Base-by-base conservation (phyloP, 2,797 vertebrate genomes). In the Spondyliosoma cantharus region DNA sequence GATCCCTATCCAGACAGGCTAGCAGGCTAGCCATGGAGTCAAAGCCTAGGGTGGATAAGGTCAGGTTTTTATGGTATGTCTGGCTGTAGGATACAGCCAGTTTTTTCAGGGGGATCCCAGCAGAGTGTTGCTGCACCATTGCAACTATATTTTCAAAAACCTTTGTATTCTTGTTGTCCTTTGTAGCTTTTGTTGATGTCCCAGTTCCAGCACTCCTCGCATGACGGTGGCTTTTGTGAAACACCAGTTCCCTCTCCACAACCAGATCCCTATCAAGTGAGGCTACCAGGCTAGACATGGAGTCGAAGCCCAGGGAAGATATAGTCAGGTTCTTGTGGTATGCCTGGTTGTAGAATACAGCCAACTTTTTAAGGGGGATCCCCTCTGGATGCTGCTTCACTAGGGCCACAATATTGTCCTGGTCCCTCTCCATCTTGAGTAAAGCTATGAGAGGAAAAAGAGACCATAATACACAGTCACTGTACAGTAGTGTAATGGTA, bases 41-140 rank as follows among this genome's bases (percentile, higher is more conserved):
- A 20, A 93, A 91, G 42, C 93, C 93, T 53, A 94, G 52, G 0
- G 73, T n/a, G 7, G 80, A 77, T 2, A 88, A 3, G 1, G 29
- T 66, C 76, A 95, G 83, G 61, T 93, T 93, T 0, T 49, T 45
- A 53, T 43, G 77, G 85, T 94, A 95, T 14, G 12, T 79, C 84
- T 86, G 71, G 58, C 1, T 87, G 85, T 92, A 96, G 32, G 56
- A 22, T 0, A 50, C 3, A 5, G 72, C 3, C 11, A 95, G 37
- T 49, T 69, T 84, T 15, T 86, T 89, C 2, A 94, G 43, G 1
- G 87, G 91, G 25, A 95, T 83, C 46, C 94, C 95, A 3, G 7
- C 49, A 3, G 83, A 79, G 68, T 92, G 49, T 22, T 73, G 17
- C 61, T 86, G 79, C 45, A 93, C 65, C 68, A 94, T 71, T 43